Base-by-base conservation (phyloP, 2,888 invertebrate species). In the Sussaba pulchella region DNA sequence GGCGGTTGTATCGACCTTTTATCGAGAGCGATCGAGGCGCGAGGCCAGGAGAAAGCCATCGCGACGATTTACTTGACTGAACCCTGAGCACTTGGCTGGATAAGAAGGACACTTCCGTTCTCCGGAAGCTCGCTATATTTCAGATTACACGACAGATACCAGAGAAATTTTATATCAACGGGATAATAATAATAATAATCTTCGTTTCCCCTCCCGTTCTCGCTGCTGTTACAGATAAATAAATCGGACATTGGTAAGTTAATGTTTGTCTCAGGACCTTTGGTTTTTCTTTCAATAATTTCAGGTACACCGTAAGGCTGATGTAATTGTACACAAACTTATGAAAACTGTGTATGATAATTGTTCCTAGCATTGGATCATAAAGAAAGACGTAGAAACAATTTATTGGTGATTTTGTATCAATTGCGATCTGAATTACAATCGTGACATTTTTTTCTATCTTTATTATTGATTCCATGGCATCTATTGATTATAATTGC, bases 11-110 rank as follows among this genome's bases (percentile, higher is more conserved):
- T 73, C 81, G 75, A 76, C 73, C 75, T 80, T 80, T 82, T 82
- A 74, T 82, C 80, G 82, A 73, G 79, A 73, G 66, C 66, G 63
- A 70, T 43, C 54, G 78, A 83, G 76, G 82, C 82, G 77, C 82
- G 77, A 77, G 81, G 73, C 81, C 70, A 78, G 78, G 81, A 81
- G 84, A 84, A 84, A 84, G 84, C 72, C 69, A 82, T 82, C 61
- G 81, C 12, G 67, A 77, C 77, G 81, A 82, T 81, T 82, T 71
- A 77, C 80, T 67, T 52, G 71, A 52, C 45, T 63, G 50, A 41
- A 45, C 36, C 24, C 59, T 54, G 41, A 61, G 17, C 31, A 17
- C 24, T 41, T 63, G 36, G 47, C 57, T 79, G 72, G 75, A 81
- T 76, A 73, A 71, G 45, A 78, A 31, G n/a, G 26, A 19, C 19